Conservation (phyloP, 1,140 invertebrate genomes). For the Ips typographus region DNA sequence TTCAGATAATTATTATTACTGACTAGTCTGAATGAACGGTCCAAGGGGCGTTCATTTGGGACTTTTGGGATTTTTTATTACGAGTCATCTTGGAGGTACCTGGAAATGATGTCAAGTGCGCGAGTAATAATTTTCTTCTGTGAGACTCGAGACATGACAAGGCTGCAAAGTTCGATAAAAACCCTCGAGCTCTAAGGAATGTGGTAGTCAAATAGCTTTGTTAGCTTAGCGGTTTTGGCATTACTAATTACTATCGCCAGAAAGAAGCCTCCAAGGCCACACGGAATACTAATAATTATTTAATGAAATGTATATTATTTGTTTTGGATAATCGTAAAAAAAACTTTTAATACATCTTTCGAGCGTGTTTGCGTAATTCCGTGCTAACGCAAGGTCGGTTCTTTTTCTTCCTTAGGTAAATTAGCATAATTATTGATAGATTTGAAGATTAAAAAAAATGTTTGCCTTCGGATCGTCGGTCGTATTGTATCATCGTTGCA, state of each 20-base stretch:
- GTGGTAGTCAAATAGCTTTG: slow-evolving; percentile 5
- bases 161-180: background rate
- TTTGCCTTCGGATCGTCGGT: background rate
- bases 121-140: too few relatives aligned
- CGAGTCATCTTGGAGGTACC: too few relatives aligned
- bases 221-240: slow-evolving; percentile 6
- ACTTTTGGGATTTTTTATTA: too few relatives aligned
- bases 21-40: too few relatives aligned
- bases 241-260: slow-evolving; percentile 1
- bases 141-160: too few relatives aligned
- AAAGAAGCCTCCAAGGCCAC: background rate
- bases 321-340: slow-evolving; percentile 8
- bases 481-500: background rate
- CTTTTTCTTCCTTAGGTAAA: slow-evolving; percentile 2
- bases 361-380: slow-evolving; percentile 3
- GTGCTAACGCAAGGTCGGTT: slow-evolving; percentile 1
- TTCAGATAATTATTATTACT: background rate
- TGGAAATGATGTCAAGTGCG: too few relatives aligned
- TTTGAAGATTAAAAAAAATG: background rate
- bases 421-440: slow-evolving; percentile 5
- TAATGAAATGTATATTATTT: slow-evolving; percentile 14
- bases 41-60: too few relatives aligned
- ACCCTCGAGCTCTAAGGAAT: background rate
- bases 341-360: slow-evolving; percentile 4
- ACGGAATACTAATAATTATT: slow-evolving; percentile 4